Percentiles rank a stretch among this genome's conserved stretches.
Evolutionary conservation across 2,797 vertebrate species (phyloP).

Genomic region (Anguilla anguilla): DNA sequence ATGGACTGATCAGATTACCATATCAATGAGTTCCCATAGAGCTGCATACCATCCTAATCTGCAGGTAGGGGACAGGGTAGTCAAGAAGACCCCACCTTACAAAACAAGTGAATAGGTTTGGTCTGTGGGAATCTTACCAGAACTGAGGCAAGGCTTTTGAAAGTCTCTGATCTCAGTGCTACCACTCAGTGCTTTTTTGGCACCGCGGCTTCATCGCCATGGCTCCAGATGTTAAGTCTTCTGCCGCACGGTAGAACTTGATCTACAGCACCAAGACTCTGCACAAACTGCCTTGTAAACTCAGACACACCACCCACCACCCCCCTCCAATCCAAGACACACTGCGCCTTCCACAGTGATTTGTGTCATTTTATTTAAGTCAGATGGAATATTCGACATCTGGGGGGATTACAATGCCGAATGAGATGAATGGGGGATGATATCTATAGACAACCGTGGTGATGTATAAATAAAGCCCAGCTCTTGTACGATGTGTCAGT

Average conservation of each 20-base stretch:
- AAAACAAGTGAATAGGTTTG: neutral
- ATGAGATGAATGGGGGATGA: constrained; percentile 30
- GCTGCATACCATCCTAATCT: neutral
- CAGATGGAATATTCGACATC: constrained; percentile 41
- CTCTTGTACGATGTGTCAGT: constrained; percentile 40
- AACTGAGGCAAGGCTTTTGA: constrained; percentile 34
- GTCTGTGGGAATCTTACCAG: constrained; percentile 34
- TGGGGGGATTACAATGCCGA: constrained; percentile 42
- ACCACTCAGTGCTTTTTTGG: constrained; percentile 33
- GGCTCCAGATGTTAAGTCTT: constrained; percentile 42
- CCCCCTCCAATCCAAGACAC: neutral
- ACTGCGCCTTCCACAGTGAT: constrained; percentile 38
- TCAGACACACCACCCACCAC: neutral
- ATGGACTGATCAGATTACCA: neutral
- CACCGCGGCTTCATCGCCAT: neutral
- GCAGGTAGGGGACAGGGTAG: neutral
- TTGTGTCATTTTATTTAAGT: constrained; percentile 48
- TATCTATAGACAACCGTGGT: constrained; percentile 34
- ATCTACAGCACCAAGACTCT: constrained; percentile 29
- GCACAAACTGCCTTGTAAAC: constrained; percentile 43
- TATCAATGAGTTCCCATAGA: neutral
- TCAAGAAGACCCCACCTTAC: neutral
- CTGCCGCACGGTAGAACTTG: constrained; percentile 32
- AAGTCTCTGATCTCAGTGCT: constrained; percentile 33
- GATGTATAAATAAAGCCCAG: constrained; percentile 49